Percentiles rank a stretch among this genome's conserved stretches.
These are phyloP conservation scores for Amblyjoppa fuscipennis DNA, from an alignment of 2,888 invertebrate genomes.

Conservation along the genomic window DNA sequence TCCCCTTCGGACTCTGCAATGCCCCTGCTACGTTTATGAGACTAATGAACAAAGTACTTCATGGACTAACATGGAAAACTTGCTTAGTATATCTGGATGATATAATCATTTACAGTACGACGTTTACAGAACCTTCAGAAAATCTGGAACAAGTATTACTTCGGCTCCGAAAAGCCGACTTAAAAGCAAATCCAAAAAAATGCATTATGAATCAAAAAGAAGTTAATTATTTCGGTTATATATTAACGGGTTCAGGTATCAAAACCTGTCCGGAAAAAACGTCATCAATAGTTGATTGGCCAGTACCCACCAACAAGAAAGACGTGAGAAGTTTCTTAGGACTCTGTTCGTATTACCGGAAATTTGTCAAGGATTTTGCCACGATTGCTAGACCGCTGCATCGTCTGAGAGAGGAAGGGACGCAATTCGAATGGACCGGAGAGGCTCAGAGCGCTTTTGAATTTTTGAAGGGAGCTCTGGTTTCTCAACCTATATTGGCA, in stretches of 20 bases:
- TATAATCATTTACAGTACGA: slow-evolving; percentile 63
- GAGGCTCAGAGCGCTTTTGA: slow-evolving; percentile 31
- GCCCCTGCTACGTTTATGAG: slow-evolving; percentile 47
- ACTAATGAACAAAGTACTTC: slow-evolving; percentile 48
- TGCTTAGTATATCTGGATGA: slow-evolving; percentile 70
- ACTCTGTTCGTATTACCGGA: slow-evolving; percentile 53
- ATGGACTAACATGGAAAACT: slow-evolving; percentile 72
- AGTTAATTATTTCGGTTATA: slow-evolving; percentile 30
- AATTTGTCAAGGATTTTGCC: slow-evolving; percentile 47
- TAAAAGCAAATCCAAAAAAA: slow-evolving; percentile 2
- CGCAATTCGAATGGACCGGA: slow-evolving; percentile 17
- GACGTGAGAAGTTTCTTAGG: slow-evolving; percentile 45
- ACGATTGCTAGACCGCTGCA: slow-evolving; percentile 43
- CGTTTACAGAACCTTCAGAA: slow-evolving; percentile 59
- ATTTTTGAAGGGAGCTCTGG: slow-evolving; percentile 1
- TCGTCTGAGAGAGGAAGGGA: slow-evolving; percentile 23
- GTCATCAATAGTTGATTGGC: slow-evolving; percentile 38
- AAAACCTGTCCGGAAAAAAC: slow-evolving; percentile 41
- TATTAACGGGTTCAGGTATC: slow-evolving; percentile 28
- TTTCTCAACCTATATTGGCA: slow-evolving; percentile 53
- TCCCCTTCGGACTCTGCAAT: slow-evolving; percentile 52
- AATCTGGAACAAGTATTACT: slow-evolving; percentile 37
- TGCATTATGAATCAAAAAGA: slow-evolving; percentile 19
- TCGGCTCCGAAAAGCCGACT: slow-evolving; percentile 10
- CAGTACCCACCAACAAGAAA: slow-evolving; percentile 15